Evolutionary conservation across 2,113 vertebrate genomes (phyloP), one percentile per base, ranked within the genome.

Genomic region (Halichoerus grypus): DNA sequence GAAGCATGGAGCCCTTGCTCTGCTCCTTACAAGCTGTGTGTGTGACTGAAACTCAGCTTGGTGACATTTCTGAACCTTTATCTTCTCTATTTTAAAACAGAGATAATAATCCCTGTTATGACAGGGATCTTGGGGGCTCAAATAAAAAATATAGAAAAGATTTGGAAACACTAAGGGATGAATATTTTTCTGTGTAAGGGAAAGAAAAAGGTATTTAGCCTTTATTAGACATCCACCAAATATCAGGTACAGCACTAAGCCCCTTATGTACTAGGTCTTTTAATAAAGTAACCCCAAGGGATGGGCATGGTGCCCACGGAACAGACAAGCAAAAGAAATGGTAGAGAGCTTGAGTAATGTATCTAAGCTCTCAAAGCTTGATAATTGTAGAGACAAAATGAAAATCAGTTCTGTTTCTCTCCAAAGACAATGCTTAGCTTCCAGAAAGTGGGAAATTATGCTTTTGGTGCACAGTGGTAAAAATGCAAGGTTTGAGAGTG

Each of bases 401-500:
- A 49, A 95, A 76, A 88, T 71, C 26, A 81, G 7, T 91, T 69
- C 84, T 91, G 15, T 72, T 28, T 87, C 5, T 88, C 72, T 85
- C 55, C 33, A 83, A 87, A 91, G 61, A 86, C 12, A 95, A 21
- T 21, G 51, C 3, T 83, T 31, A 88, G 33, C 46, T 94, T 85
- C 53, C 18, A 92, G 59, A 92, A 83, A 95, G 6, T 31, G 3
- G 31, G 16, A 63, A 46, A 80, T 49, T 82, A 33, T 74, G 31
- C 15, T 91, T 89, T 82, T 61, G 69, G n/a, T 92, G 7, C 15
- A 61, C 10, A 69, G 8, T 72, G 42, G 26, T 91, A 76, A 72
- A 79, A 90, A 69, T 57, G 24, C 88, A 90, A 88, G 53, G 4
- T 76, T 96, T 77, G 65, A 85, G 57, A 91, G 46, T 93, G 80